Percentiles rank a stretch among this genome's conserved stretches.
These are phyloP conservation scores for Petroica traversi DNA, from an alignment of 2,113 vertebrate genomes.

Conservation along the genomic window DNA sequence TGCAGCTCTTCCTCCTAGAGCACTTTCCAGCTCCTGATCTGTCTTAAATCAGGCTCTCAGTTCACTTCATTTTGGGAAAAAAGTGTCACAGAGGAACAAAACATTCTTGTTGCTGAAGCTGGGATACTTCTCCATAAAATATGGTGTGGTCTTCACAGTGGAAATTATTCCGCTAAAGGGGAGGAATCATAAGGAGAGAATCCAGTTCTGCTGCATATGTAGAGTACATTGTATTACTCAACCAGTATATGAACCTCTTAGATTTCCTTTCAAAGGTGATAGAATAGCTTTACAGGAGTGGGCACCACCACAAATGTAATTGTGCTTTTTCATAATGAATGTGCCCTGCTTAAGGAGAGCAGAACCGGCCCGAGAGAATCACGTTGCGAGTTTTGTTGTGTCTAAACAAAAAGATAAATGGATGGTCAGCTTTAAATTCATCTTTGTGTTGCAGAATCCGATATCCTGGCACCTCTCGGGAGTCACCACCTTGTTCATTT, in stretches of 20 bases:
- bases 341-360: constrained; percentile 65
- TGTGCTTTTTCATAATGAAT: background rate
- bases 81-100: background rate
- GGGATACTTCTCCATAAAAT: background rate
- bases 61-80: background rate
- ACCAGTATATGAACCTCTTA: constrained; percentile 1
- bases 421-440: constrained; percentile 78
- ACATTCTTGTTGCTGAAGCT: background rate
- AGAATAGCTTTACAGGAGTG: constrained; percentile 27
- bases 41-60: background rate
- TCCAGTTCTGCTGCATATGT: constrained; percentile 27
- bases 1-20: background rate
- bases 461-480: constrained; percentile 76
- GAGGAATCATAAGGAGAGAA: background rate
- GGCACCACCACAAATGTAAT: background rate
- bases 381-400: constrained; percentile 81
- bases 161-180: constrained; percentile 2
- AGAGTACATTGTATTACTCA: background rate
- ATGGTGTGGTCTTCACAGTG: background rate
- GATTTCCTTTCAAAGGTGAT: constrained; percentile 22
- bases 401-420: constrained; percentile 77
- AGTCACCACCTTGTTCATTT: constrained; percentile 76
- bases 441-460: constrained; percentile 81
- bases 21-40: background rate
- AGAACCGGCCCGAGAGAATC: constrained; percentile 77